Conservation (phyloP, 1,140 invertebrate species). For the Thaumatotibia leucotreta region DNA sequence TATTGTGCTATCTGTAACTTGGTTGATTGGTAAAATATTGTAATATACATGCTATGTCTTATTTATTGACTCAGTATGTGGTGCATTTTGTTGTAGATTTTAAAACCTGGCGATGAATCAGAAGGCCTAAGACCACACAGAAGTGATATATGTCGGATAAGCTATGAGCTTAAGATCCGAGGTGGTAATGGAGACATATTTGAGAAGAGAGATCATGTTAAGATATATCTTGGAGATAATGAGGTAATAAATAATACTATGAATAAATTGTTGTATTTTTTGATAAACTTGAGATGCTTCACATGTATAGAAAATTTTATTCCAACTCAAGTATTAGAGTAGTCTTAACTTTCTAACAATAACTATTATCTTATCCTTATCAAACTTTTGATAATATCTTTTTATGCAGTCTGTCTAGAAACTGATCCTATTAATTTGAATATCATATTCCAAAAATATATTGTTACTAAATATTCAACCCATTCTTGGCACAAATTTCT, state of each 20-base stretch:
- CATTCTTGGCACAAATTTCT: no score
- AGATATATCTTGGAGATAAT: constrained; percentile 87
- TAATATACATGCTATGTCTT: not conserved
- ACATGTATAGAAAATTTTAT: no score
- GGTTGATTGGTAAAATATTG: not conserved
- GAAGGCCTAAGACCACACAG: constrained; percentile 80
- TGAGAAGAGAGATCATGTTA: constrained; percentile 80
- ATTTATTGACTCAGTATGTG: not conserved
- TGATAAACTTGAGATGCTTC: no score
- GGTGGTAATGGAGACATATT: constrained; percentile 80
- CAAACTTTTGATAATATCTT: constrained; percentile 16
- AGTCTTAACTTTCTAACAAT: not conserved
- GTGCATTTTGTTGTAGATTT: constrained; percentile 61
- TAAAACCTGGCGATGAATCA: constrained; percentile 78
- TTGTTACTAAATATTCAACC: no score
- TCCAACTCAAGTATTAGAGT: not conserved
- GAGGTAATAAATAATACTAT: constrained; percentile 80
- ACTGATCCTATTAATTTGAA: not conserved
- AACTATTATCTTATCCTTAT: constrained; percentile 1
- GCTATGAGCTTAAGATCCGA: constrained; percentile 79
- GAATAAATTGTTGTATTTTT: no score
- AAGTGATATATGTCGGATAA: constrained; percentile 83
- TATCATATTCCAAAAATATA: not conserved
- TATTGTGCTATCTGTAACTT: not conserved
- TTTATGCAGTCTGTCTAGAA: not conserved